Evolutionary conservation across 1,140 invertebrate species (phyloP).

Genomic region (Hycleus cichorii): DNA sequence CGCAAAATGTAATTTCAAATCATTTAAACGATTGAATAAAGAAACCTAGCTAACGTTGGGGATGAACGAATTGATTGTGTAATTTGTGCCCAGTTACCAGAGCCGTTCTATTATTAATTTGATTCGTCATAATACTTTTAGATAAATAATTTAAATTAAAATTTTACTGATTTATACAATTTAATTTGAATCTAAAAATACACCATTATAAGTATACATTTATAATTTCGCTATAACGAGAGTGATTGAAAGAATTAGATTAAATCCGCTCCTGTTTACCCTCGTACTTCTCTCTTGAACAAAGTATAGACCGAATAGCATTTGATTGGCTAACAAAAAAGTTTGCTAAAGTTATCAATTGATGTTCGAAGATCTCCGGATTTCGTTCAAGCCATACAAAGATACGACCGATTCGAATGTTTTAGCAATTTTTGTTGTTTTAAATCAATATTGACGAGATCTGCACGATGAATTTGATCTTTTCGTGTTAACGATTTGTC

Average conservation of each 20-base stretch:
- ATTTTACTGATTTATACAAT: too few species aligned
- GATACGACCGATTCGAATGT: constrained; percentile 17
- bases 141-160: too few species aligned
- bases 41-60: constrained; percentile 10
- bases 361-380: constrained; percentile 17
- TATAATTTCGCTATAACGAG: too few species aligned
- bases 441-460: too few species aligned
- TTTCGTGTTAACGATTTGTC: background rate
- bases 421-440: too few species aligned
- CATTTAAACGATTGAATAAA: constrained; percentile 21
- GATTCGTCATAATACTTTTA: too few species aligned
- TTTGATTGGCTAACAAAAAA: constrained; percentile 39
- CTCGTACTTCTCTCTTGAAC: constrained; percentile 23
- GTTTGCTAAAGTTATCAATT: constrained; percentile 37
- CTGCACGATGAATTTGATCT: background rate
- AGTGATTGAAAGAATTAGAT: too few species aligned
- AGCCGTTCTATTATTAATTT: too few species aligned
- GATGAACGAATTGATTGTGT: constrained; percentile 29
- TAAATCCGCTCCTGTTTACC: too few species aligned
- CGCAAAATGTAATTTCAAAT: constrained; percentile 10
- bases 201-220: too few species aligned
- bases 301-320: constrained; percentile 37
- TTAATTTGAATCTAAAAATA: too few species aligned
- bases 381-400: background rate
- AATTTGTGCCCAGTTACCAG: constrained; percentile 20